Evolutionary conservation across 2,113 vertebrate species (phyloP).

Genomic region (Chloebia gouldiae): DNA sequence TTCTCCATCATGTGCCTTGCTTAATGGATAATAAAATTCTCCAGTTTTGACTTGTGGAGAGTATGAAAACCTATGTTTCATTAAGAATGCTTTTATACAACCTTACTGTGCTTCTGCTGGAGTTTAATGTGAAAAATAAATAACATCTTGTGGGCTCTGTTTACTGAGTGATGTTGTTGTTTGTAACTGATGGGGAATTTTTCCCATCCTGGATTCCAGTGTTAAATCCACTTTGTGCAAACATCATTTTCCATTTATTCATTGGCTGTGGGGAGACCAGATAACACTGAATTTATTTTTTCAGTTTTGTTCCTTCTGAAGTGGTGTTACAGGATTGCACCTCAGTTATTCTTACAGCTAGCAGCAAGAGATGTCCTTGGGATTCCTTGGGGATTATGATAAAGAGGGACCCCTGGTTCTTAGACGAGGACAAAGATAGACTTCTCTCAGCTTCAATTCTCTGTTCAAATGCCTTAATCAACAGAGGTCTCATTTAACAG

Average conservation of each 20-base stretch:
- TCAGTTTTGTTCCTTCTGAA: background rate
- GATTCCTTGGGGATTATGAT: background rate
- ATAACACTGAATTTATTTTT: background rate
- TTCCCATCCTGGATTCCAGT: background rate
- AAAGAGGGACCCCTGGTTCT: background rate
- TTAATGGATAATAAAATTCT: conserved; percentile 3
- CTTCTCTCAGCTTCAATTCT: background rate
- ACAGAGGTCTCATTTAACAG: background rate
- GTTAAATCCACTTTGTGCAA: conserved; percentile 36
- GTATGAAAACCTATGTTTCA: conserved; percentile 2
- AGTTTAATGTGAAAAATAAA: conserved; percentile 37
- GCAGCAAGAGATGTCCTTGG: background rate
- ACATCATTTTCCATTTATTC: conserved; percentile 1
- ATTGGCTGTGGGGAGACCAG: background rate
- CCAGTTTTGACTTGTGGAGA: background rate
- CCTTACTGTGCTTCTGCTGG: background rate
- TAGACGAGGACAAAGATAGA: background rate
- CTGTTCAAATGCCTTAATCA: background rate
- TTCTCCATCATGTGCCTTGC: background rate
- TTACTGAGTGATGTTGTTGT: conserved; percentile 9
- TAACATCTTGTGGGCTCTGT: conserved; percentile 7
- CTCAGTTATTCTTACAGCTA: background rate
- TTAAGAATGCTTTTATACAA: background rate
- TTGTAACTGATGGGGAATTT: background rate
- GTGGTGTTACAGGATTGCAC: background rate